These are phyloP conservation scores for Pterostichus madidus DNA, from an alignment of 2,888 invertebrate genomes.

Conservation along the genomic window DNA sequence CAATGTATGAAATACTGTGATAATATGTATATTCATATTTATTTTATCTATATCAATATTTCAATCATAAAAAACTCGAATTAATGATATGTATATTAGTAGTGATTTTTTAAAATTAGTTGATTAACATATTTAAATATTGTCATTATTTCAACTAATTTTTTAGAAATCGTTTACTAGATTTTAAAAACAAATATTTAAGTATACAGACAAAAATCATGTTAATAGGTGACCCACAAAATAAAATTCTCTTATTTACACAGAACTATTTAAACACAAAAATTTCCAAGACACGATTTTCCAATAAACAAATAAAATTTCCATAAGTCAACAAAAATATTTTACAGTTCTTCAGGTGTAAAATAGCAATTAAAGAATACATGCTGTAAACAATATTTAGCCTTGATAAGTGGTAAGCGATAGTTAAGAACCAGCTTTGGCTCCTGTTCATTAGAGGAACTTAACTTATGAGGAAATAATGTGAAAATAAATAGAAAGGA, in stretches of 20 bases:
- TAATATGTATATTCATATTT: too few relatives aligned
- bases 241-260: conserved; percentile 34
- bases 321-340: conserved; percentile 23
- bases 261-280: conserved; percentile 29
- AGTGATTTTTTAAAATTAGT: too few relatives aligned
- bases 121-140: too few relatives aligned
- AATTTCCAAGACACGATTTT: conserved; percentile 26
- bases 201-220: conserved; percentile 19
- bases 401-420: conserved; percentile 17
- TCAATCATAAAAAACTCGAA: too few relatives aligned
- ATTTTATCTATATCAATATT: too few relatives aligned
- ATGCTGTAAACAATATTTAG: conserved; percentile 31
- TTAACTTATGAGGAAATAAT: conserved; percentile 43
- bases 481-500: conserved; percentile 53
- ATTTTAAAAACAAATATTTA: conserved; percentile 1
- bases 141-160: too few relatives aligned
- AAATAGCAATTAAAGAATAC: conserved; percentile 24
- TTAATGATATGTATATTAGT: too few relatives aligned
- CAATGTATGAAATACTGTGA: too few relatives aligned
- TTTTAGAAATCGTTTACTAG: too few relatives aligned
- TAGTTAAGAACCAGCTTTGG: neutral
- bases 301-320: conserved; percentile 15
- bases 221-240: conserved; percentile 39
- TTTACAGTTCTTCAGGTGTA: neutral
- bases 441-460: conserved; percentile 1